phyloP scores from a whole-genome alignment of 2,797 vertebrate genomes.

The Malacoraja senta region DNA sequence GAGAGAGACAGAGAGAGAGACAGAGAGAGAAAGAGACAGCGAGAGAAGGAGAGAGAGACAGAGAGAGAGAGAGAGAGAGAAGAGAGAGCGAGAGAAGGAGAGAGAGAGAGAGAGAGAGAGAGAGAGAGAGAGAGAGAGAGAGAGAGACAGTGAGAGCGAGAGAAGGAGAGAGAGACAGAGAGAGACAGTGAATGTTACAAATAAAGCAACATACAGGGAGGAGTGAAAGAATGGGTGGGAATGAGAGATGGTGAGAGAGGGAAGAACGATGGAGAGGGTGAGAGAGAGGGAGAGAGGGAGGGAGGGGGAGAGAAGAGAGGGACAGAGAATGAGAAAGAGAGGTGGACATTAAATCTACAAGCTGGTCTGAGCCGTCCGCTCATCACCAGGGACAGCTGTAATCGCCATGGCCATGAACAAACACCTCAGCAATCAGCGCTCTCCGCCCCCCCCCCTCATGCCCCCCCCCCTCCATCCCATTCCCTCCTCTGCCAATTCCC shows the following conservation, averaged over 20 bases:
- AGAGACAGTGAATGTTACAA: neutral
- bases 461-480: neutral
- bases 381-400: neutral
- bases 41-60: too few species aligned
- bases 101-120: neutral
- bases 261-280: fast-evolving
- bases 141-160: neutral
- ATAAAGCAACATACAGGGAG: neutral
- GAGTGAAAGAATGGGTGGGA: neutral
- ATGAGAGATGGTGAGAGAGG: too few species aligned
- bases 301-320: neutral
- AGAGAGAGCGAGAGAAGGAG: neutral
- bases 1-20: too few species aligned
- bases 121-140: neutral
- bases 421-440: neutral
- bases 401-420: neutral
- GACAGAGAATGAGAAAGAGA: neutral
- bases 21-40: too few species aligned
- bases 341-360: too few species aligned
- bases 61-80: too few species aligned
- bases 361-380: too few species aligned
- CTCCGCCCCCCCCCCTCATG: too few species aligned
- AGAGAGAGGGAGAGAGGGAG: neutral
- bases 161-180: neutral
- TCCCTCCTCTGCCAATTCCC: neutral